A percentile compares a stretch with the other conserved stretches of the same genome.
These are phyloP conservation scores for Zapornia atra DNA, from an alignment of 2,113 vertebrate species.

Conservation along the genomic window DNA sequence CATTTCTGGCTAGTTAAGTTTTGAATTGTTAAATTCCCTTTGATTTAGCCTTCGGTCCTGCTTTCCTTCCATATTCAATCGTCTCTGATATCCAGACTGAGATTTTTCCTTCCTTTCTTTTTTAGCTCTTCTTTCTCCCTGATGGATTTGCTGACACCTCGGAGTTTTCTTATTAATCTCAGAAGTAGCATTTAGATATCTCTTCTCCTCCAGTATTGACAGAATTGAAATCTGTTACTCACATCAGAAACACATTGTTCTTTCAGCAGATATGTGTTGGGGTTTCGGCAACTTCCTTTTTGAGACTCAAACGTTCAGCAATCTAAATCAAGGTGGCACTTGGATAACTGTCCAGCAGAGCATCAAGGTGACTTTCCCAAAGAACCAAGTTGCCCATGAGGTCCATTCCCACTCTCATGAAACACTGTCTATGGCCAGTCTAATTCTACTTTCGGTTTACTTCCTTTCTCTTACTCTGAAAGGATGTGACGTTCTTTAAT, in stretches of 20 bases:
- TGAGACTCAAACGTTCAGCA: background rate
- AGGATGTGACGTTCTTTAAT: background rate
- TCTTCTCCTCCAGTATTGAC: background rate
- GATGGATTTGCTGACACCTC: background rate
- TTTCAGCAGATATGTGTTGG: background rate
- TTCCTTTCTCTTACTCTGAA: background rate
- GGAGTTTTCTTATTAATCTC: background rate
- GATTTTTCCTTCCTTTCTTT: background rate
- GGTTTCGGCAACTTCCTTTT: background rate
- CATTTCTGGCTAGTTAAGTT: background rate
- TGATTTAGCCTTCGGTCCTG: background rate
- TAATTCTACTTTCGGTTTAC: background rate
- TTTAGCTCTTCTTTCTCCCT: background rate
- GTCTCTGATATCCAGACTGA: background rate
- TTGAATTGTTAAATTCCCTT: background rate
- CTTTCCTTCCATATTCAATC: background rate
- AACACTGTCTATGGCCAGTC: background rate
- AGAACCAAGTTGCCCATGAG: background rate
- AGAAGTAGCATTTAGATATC: background rate
- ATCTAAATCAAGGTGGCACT: background rate
- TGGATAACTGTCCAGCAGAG: background rate
- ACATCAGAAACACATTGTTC: background rate
- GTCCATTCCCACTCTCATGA: background rate
- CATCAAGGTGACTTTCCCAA: background rate
- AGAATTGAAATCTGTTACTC: background rate